These are phyloP conservation scores for Rhinogobius similis DNA, from an alignment of 2,113 vertebrate genomes.

Conservation along the genomic window DNA sequence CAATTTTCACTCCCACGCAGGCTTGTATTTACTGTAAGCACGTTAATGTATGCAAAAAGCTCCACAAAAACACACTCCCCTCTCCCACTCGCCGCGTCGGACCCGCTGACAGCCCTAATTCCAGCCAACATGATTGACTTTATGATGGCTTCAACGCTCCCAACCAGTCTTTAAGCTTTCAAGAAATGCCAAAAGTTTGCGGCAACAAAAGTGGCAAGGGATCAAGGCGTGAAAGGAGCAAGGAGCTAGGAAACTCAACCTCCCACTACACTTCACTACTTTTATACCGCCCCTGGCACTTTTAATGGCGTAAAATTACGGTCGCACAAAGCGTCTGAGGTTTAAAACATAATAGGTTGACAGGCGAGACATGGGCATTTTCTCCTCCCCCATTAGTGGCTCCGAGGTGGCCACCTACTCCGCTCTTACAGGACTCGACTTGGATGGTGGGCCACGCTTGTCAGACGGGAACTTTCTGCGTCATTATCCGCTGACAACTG, in stretches of 20 bases:
- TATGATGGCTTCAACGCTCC: slow-evolving; percentile 88
- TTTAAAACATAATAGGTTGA: slow-evolving; percentile 86
- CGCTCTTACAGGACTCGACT: slow-evolving; percentile 62
- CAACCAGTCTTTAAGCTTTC: slow-evolving; percentile 94
- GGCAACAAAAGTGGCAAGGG: slow-evolving; percentile 82
- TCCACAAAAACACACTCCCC: slow-evolving; percentile 25
- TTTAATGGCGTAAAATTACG: slow-evolving; percentile 88
- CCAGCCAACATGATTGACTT: slow-evolving; percentile 95
- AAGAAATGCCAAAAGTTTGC: slow-evolving; percentile 87
- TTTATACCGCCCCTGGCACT: slow-evolving; percentile 63
- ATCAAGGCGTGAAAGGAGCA: slow-evolving; percentile 76
- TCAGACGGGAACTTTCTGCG: slow-evolving; percentile 69
- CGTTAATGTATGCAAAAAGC: slow-evolving; percentile 30
- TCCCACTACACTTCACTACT: slow-evolving; percentile 63
- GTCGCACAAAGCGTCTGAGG: slow-evolving; percentile 81
- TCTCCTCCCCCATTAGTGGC: slow-evolving; percentile 44
- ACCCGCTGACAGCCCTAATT: slow-evolving; percentile 91
- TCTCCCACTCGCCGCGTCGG: slow-evolving; percentile 67
- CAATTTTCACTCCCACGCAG: slow-evolving; percentile 29
- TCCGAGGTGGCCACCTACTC: slow-evolving; percentile 64
- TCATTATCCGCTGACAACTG: slow-evolving; percentile 67
- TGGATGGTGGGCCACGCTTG: slow-evolving; percentile 55
- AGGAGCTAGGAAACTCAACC: slow-evolving; percentile 55
- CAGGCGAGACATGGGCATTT: slow-evolving; percentile 68
- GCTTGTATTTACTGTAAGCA: slow-evolving; percentile 30